Evolutionary conservation across 2,113 vertebrate species (phyloP).

Genomic region (Bubo blakistoni): DNA sequence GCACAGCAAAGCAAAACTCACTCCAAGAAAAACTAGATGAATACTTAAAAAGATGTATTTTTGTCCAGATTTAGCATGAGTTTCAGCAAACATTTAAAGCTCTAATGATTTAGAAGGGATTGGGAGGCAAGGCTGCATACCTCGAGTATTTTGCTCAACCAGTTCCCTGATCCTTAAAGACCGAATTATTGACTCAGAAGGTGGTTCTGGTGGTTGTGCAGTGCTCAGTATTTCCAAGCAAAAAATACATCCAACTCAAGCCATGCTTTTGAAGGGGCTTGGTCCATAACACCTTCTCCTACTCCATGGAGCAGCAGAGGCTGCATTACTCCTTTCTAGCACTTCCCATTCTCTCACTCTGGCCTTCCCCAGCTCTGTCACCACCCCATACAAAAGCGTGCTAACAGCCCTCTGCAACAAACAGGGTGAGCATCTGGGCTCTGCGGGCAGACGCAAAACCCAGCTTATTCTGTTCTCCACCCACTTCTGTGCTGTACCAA

Average conservation of each 20-base stretch:
- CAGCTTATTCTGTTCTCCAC: background rate
- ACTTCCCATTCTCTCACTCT: background rate
- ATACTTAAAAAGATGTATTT: background rate
- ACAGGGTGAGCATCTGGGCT: background rate
- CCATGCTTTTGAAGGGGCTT: background rate
- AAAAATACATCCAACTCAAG: background rate
- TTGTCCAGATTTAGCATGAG: background rate
- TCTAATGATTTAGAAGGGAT: background rate
- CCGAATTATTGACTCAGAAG: background rate
- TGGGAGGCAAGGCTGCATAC: background rate
- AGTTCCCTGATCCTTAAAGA: background rate
- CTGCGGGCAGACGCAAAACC: background rate
- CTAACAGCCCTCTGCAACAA: background rate
- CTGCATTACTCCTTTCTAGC: background rate
- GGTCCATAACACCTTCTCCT: background rate
- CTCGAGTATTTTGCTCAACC: background rate
- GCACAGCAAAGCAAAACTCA: background rate
- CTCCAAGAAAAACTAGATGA: background rate
- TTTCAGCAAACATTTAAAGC: background rate
- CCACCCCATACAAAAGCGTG: accelerated
- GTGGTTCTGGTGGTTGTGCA: background rate
- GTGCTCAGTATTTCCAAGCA: background rate
- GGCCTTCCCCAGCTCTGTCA: background rate
- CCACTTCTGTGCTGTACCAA: background rate
- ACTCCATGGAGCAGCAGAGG: background rate